A percentile compares a stretch with the other conserved stretches of the same genome.
phyloP scores from a whole-genome alignment of 1,140 invertebrate genomes.

The Heliconius hewitsoni region DNA sequence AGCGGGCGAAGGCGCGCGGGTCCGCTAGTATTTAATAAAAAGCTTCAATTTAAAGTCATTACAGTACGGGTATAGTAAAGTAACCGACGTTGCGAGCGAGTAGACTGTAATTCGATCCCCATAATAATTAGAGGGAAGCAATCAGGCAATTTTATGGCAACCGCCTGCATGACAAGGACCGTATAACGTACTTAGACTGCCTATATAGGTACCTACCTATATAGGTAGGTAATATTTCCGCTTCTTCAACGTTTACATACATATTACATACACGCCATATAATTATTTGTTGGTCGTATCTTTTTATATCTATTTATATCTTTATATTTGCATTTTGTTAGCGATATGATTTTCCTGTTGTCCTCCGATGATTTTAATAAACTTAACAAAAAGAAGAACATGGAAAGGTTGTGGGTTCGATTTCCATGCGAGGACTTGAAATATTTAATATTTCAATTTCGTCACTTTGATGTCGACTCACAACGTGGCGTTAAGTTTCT shows the following conservation, averaged over 20 bases:
- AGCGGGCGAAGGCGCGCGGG: too few species aligned
- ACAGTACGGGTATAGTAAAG: slow-evolving; percentile 5
- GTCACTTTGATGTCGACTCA: too few species aligned
- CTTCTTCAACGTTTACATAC: slow-evolving; percentile 24
- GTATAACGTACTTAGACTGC: slow-evolving; percentile 35
- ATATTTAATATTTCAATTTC: too few species aligned
- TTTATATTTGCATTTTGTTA: background rate
- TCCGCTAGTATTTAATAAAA: slow-evolving; percentile 22
- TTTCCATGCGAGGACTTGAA: too few species aligned
- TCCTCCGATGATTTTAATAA: too few species aligned
- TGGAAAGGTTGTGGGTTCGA: background rate
- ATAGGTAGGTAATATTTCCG: slow-evolving; percentile 32
- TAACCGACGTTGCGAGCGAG: slow-evolving; percentile 24
- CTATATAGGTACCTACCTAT: slow-evolving; percentile 16
- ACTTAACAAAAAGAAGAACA: background rate
- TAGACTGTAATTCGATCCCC: slow-evolving; percentile 50
- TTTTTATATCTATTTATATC: background rate
- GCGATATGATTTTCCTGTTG: background rate
- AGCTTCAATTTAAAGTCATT: slow-evolving; percentile 28
- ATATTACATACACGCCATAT: background rate
- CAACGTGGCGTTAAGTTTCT: too few species aligned
- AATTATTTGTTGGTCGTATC: slow-evolving; percentile 13
- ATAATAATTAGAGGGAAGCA: slow-evolving; percentile 44
- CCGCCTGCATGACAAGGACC: slow-evolving; percentile 30
- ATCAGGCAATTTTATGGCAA: slow-evolving; percentile 46